Base-by-base conservation (phyloP, 2,113 vertebrate genomes). In the Ariopsis seemanni region DNA sequence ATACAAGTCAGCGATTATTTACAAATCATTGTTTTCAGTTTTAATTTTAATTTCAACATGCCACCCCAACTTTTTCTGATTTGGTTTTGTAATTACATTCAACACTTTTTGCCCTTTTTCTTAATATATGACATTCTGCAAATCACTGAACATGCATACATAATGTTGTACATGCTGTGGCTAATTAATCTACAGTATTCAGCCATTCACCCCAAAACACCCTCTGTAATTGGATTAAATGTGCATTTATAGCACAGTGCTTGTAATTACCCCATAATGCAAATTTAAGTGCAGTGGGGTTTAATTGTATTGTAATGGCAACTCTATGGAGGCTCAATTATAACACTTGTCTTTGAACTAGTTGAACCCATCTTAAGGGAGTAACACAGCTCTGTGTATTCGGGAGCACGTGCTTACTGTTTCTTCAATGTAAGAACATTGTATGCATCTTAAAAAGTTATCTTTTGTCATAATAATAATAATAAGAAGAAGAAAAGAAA, bases 251-350 rank as follows among this genome's bases (percentile, higher is more conserved):
- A 90, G 88, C 89, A 85, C 89, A 85, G 85, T 82, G 86, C 90
- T 91, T 91, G 86, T 91, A 92, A 92, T 90, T 90, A 89, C 83
- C 77, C 53, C 67, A 63, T 65, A 83, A 86, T 89, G 89, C 79
- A 84, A 34, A 5, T 87, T 85, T 83, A 34, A 34, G 62, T 79
- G 91, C 90, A 77, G 85, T 83, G 83, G 86, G 88, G 88, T 88
- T 89, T 82, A 88, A 90, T 84, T 79, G 15, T 87, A 34, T 87
- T 79, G 87, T 89, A 88, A 84, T 87, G 82, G 88, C 88, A 67
- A 90, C 67, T 93, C 87, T 92, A 83, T 90, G 87, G 81, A 91
- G 89, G 86, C 89, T 90, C 90, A 90, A 90, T 92, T 92, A 92
- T 86, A 90, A 90, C 83, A 90, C 75, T 22, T 85, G 79, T 82